Evolutionary conservation across 2,113 vertebrate species (phyloP).

Genomic region (Centrocercus urophasianus): DNA sequence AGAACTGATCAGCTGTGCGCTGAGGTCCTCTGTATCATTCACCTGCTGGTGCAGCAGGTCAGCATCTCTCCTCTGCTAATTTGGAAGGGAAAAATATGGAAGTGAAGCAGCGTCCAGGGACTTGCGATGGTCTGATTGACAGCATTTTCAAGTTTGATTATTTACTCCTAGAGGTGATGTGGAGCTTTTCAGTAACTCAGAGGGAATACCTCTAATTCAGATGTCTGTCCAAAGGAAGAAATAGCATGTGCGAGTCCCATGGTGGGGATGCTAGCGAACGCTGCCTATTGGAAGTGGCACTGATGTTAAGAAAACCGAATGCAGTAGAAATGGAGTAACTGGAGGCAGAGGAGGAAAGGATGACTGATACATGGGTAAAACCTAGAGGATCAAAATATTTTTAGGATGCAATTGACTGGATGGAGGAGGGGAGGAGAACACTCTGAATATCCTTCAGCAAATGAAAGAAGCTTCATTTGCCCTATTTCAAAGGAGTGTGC

Average conservation of each 20-base stretch:
- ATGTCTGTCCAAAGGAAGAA: not conserved
- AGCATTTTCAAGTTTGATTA: not conserved
- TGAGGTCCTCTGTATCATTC: not conserved
- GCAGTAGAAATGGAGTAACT: not conserved
- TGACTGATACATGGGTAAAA: not conserved
- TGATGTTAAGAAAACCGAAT: not conserved
- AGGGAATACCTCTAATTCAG: not conserved
- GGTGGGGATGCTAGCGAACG: not conserved
- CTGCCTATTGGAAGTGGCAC: not conserved
- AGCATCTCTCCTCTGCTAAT: not conserved
- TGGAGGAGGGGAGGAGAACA: not conserved
- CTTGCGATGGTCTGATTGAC: not conserved
- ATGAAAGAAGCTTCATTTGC: not conserved
- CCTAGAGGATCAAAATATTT: not conserved
- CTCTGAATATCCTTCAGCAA: not conserved
- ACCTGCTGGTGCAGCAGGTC: conserved; percentile 26
- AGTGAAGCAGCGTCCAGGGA: not conserved
- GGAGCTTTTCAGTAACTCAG: not conserved
- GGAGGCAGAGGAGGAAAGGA: not conserved
- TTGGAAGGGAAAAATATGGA: conserved; percentile 15
- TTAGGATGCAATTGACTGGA: not conserved
- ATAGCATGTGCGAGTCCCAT: not conserved
- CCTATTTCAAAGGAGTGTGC: conserved; percentile 39
- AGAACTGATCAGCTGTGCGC: not conserved
- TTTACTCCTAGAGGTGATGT: conserved; percentile 9